A percentile compares a stretch with the other conserved stretches of the same genome.
phyloP scores from a whole-genome alignment of 1,140 invertebrate genomes.

The Drosophila athabasca region DNA sequence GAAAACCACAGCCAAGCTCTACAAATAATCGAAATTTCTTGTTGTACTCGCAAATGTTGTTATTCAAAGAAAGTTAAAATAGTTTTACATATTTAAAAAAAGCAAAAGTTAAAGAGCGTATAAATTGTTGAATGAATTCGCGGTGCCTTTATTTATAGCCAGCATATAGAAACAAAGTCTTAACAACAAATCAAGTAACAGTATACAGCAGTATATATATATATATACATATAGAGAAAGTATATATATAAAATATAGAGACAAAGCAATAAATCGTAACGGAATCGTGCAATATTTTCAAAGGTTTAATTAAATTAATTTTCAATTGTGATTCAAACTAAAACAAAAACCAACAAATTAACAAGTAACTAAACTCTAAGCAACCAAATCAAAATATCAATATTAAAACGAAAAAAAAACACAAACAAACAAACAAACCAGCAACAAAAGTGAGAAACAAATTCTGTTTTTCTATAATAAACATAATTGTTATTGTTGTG shows the following conservation, averaged over 20 bases:
- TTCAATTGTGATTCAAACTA: constrained; percentile 47
- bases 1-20: constrained; percentile 3
- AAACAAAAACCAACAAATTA: constrained; percentile 21
- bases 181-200: constrained; percentile 47
- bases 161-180: constrained; percentile 59
- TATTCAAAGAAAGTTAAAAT: constrained; percentile 49
- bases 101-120: constrained; percentile 39
- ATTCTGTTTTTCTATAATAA: constrained; percentile 37
- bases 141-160: constrained; percentile 83
- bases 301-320: constrained; percentile 72
- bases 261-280: constrained; percentile 57
- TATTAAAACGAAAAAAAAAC: no score
- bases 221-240: constrained; percentile 36
- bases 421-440: neutral
- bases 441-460: constrained; percentile 24
- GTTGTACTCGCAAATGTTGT: constrained; percentile 66
- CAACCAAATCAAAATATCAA: constrained; percentile 50
- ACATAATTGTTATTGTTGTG: constrained; percentile 61
- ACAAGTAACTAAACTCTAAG: constrained; percentile 47
- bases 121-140: constrained; percentile 79
- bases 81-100: constrained; percentile 25
- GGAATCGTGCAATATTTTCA: constrained; percentile 78
- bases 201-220: constrained; percentile 41
- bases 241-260: constrained; percentile 40
- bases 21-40: constrained; percentile 33